A percentile compares a stretch with the other conserved stretches of the same genome.
Evolutionary conservation across 2,113 vertebrate genomes (phyloP).

Genomic region (Nothobranchius kuhntae): DNA sequence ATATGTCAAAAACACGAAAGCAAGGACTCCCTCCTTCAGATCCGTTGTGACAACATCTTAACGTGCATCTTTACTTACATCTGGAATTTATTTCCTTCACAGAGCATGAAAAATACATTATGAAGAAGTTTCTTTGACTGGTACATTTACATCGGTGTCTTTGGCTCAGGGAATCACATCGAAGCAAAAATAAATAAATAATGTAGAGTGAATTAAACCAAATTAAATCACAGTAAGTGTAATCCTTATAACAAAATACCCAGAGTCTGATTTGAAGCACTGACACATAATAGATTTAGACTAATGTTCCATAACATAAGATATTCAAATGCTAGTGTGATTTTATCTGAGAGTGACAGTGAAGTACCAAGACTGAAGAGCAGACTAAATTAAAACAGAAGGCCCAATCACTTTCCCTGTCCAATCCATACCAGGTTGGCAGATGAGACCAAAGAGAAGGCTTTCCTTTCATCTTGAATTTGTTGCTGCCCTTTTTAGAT

Average conservation of each 20-base stretch:
- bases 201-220: slow-evolving; percentile 8
- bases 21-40: background rate
- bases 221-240: slow-evolving; percentile 22
- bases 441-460: slow-evolving; percentile 56
- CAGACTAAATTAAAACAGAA: slow-evolving; percentile 53
- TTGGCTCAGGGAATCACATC: slow-evolving; percentile 44
- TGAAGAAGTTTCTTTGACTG: slow-evolving; percentile 47
- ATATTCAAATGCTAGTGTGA: slow-evolving; percentile 17
- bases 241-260: slow-evolving; percentile 4
- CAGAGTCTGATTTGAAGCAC: slow-evolving; percentile 20
- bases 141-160: slow-evolving; percentile 56
- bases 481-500: slow-evolving; percentile 58
- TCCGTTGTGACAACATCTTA: background rate
- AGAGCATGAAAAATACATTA: slow-evolving; percentile 33
- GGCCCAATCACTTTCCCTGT: slow-evolving; percentile 43
- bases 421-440: slow-evolving; percentile 46
- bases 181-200: slow-evolving; percentile 11
- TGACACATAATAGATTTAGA: slow-evolving; percentile 34
- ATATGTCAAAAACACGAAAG: background rate
- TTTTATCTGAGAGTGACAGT: slow-evolving; percentile 30
- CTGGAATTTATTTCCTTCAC: slow-evolving; percentile 34
- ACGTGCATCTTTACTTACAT: slow-evolving; percentile 11
- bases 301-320: slow-evolving; percentile 24
- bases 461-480: slow-evolving; percentile 63
- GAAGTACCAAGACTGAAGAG: slow-evolving; percentile 33